Conservation (phyloP, 2,888 invertebrate genomes). For the Megastigmus dorsalis region DNA sequence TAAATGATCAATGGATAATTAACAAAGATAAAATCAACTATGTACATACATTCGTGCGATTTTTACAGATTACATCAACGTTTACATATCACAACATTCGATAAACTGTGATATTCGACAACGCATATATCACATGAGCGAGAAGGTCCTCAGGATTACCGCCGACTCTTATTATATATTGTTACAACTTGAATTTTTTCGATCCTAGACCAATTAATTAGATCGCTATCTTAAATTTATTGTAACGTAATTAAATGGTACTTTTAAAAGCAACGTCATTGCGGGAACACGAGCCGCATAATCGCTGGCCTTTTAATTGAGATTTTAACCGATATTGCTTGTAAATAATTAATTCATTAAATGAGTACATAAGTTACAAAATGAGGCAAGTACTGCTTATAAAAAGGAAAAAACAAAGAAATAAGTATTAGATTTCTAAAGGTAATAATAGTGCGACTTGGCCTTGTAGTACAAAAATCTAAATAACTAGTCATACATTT, state of each 20-base stretch:
- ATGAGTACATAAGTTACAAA: not conserved
- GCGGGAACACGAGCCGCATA: constrained; percentile 3
- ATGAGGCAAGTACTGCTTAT: not conserved
- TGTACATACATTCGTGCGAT: constrained; percentile 39
- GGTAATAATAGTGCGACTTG: constrained; percentile 58
- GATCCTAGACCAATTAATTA: constrained; percentile 32
- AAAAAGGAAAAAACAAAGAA: constrained; percentile 16
- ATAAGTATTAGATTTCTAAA: constrained; percentile 49
- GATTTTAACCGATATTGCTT: constrained; percentile 8
- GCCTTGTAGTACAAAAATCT: constrained; percentile 65
- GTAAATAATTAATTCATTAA: constrained; percentile 25
- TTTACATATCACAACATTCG: constrained; percentile 68
- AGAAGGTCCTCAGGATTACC: not conserved
- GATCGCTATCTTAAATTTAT: not conserved
- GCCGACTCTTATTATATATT: not conserved
- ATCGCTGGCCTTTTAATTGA: constrained; percentile 11
- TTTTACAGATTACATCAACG: constrained; percentile 52
- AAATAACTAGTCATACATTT: constrained; percentile 62
- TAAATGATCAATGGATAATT: not conserved
- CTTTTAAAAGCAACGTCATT: not conserved
- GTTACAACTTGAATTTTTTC: not conserved
- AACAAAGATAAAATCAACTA: not conserved
- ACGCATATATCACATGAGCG: constrained; percentile 55
- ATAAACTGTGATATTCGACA: constrained; percentile 69
- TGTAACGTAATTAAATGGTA: not conserved